Percentiles rank a stretch among this genome's conserved stretches.
phyloP scores from a whole-genome alignment of 2,113 vertebrate genomes.

The Microtus pennsylvanicus region DNA sequence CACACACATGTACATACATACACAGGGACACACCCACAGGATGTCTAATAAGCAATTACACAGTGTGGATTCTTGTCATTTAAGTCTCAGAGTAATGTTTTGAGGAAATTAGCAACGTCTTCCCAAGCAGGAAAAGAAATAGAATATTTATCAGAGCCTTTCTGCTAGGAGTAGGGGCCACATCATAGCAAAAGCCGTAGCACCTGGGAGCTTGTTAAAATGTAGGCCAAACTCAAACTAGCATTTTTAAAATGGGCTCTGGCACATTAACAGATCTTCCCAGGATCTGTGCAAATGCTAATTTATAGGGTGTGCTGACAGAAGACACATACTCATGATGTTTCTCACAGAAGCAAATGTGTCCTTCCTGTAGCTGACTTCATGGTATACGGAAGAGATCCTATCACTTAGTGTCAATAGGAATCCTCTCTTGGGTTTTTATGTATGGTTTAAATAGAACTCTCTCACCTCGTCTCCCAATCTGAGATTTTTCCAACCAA shows the following conservation, averaged over 20 bases:
- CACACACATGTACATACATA: background rate
- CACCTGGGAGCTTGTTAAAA: background rate
- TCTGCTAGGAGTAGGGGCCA: background rate
- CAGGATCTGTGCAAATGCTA: background rate
- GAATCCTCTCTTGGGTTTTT: background rate
- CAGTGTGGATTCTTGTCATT: background rate
- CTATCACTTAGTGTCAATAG: background rate
- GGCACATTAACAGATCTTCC: background rate
- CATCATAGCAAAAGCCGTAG: accelerated
- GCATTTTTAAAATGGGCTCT: background rate
- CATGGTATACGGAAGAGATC: background rate
- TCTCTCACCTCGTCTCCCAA: background rate
- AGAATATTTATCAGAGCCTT: background rate
- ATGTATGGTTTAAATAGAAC: background rate
- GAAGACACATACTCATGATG: background rate
- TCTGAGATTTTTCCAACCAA: background rate
- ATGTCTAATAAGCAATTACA: background rate
- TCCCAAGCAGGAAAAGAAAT: background rate
- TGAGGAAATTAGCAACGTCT: background rate
- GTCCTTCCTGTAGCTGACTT: background rate
- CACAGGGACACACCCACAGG: background rate
- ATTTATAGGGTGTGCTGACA: background rate
- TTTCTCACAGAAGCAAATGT: background rate
- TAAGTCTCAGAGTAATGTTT: background rate
- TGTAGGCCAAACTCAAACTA: background rate